Conservation (phyloP, 2,113 vertebrate genomes). For the Planiliza haematocheilus region DNA sequence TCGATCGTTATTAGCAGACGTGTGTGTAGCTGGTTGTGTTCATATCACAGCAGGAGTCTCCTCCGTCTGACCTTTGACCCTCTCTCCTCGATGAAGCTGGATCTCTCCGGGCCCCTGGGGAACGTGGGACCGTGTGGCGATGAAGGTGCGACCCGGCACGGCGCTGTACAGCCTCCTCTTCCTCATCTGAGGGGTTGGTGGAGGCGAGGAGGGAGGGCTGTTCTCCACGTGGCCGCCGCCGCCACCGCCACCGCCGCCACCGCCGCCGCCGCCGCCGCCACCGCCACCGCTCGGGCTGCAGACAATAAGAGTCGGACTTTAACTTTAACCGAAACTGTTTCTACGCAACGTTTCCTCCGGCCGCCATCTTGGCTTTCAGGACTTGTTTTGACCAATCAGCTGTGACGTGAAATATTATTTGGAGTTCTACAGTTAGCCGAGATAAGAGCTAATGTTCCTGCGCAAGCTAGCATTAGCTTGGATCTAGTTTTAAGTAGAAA, state of each 20-base stretch:
- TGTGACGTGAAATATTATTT: no score
- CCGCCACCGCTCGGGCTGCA: constrained; percentile 84
- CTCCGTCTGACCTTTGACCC: constrained; percentile 95
- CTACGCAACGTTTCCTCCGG: no score
- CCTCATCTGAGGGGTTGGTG: constrained; percentile 86
- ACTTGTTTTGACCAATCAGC: no score
- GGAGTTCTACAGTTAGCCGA: no score
- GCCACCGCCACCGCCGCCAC: constrained; percentile 80
- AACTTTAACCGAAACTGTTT: no score
- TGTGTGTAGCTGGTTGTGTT: no score
- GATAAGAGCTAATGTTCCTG: no score
- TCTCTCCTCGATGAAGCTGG: constrained; percentile 93
- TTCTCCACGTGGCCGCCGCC: constrained; percentile 81
- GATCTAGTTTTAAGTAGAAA: no score
- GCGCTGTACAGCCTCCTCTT: constrained; percentile 96
- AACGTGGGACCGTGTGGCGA: constrained; percentile 90
- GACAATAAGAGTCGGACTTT: neutral
- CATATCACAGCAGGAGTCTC: no score
- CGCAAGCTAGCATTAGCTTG: no score
- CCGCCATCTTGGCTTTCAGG: no score
- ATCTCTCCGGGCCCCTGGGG: constrained; percentile 94
- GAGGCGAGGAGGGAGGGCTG: constrained; percentile 84
- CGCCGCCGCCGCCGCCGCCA: constrained; percentile 80
- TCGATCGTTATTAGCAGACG: no score
- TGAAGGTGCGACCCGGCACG: constrained; percentile 93